phyloP scores from a whole-genome alignment of 2,113 vertebrate genomes.

The Piprites chloris region DNA sequence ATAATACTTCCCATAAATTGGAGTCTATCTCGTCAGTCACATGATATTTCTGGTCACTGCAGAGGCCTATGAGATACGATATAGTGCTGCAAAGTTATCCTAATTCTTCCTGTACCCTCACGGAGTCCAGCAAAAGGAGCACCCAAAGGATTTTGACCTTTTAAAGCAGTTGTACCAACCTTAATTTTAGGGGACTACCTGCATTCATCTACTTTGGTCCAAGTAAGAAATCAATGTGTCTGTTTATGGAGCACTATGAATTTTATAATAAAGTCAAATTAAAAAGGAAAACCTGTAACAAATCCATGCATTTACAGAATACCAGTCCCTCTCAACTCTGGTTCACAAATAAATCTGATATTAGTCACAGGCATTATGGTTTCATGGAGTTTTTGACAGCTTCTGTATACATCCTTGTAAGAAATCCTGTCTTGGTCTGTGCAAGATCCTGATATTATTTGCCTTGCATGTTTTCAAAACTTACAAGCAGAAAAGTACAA shows the following conservation, averaged over 20 bases:
- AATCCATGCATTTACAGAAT: neutral
- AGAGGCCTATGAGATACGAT: neutral
- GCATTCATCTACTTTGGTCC: neutral
- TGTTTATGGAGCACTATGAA: neutral
- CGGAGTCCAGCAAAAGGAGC: neutral
- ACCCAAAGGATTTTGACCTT: neutral
- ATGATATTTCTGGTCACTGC: neutral
- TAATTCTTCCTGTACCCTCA: neutral
- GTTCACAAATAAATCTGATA: neutral
- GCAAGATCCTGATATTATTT: neutral
- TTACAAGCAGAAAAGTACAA: neutral
- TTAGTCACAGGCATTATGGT: neutral
- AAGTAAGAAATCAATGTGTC: neutral
- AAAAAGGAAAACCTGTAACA: neutral
- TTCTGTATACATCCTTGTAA: neutral
- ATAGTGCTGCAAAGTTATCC: neutral
- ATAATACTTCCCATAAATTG: neutral
- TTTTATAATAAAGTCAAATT: neutral
- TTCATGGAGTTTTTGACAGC: neutral
- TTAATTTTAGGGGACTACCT: neutral
- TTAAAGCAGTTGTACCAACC: neutral
- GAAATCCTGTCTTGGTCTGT: neutral
- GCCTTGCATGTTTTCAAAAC: neutral
- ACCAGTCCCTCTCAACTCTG: neutral
- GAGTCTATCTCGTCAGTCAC: neutral